Conservation (phyloP, 2,797 vertebrate genomes). For the Peromyscus nudipes region DNA sequence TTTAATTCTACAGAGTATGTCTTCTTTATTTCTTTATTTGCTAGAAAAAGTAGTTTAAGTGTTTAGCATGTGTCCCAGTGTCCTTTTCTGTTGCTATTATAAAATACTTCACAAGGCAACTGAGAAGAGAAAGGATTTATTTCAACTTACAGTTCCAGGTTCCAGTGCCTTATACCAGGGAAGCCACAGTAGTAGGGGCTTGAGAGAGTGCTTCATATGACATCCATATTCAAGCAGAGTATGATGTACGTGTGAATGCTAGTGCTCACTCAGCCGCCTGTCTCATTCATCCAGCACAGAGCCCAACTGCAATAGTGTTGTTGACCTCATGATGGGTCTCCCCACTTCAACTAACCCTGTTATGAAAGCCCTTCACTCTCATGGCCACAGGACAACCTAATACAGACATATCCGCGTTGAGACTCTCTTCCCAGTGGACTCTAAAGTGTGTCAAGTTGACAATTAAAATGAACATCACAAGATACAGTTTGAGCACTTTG, state of each 20-base stretch:
- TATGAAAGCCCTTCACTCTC: no score
- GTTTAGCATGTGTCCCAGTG: not conserved
- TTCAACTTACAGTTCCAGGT: not conserved
- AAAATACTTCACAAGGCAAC: not conserved
- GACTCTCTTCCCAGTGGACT: no score
- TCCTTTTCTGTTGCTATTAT: not conserved
- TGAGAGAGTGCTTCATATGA: not conserved
- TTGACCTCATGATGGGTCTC: not conserved
- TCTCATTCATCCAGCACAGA: not conserved
- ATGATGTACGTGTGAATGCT: no score
- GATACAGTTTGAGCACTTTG: not conserved
- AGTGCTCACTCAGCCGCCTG: no score
- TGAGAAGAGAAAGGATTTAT: not conserved
- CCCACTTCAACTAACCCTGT: not conserved
- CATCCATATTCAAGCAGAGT: not conserved
- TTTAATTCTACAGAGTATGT: not conserved
- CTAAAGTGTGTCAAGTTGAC: not conserved
- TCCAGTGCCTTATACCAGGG: no score
- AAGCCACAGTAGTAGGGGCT: not conserved
- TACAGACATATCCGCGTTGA: not conserved
- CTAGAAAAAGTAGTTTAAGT: not conserved
- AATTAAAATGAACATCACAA: not conserved
- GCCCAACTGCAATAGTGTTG: not conserved
- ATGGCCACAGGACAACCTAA: not conserved
- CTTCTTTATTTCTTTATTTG: conserved; percentile 42